phyloP scores from a whole-genome alignment of 2,797 vertebrate species.

The Garrulus glandarius region DNA sequence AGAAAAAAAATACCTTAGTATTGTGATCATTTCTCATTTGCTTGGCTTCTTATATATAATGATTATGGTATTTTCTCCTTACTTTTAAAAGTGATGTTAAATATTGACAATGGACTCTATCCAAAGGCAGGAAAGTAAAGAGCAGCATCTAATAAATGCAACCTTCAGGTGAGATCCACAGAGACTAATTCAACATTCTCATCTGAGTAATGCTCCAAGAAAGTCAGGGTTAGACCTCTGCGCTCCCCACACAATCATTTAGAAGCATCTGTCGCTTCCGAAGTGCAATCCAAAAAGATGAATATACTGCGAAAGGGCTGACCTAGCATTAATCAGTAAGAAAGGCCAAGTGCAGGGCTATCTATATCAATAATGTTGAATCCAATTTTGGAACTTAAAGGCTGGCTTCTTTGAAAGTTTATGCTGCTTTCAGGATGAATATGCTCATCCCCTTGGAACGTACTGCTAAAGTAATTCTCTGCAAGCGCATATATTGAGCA shows the following conservation, averaged over 20 bases:
- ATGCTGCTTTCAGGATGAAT: not conserved
- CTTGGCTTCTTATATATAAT: not conserved
- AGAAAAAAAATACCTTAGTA: not conserved
- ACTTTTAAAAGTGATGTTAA: not conserved
- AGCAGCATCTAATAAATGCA: not conserved
- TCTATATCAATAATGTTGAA: not conserved
- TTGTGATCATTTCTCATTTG: not conserved
- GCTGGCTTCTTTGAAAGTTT: not conserved
- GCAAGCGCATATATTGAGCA: not conserved
- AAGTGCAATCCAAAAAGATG: constrained; percentile 7
- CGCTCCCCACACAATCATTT: not conserved
- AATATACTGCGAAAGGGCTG: constrained; percentile 16
- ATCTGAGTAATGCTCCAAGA: not conserved
- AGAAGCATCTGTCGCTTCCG: not conserved
- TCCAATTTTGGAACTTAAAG: constrained; percentile 14
- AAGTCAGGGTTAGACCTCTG: not conserved
- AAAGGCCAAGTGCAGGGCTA: not conserved
- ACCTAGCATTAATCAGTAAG: constrained; percentile 18
- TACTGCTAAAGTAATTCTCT: not conserved
- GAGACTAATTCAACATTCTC: not conserved
- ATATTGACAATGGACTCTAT: not conserved
- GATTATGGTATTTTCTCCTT: not conserved
- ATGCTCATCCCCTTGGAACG: not conserved
- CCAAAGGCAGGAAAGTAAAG: not conserved
- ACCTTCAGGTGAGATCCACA: not conserved